These are phyloP conservation scores for Argentina silus DNA, from an alignment of 2,797 vertebrate species.

Conservation along the genomic window DNA sequence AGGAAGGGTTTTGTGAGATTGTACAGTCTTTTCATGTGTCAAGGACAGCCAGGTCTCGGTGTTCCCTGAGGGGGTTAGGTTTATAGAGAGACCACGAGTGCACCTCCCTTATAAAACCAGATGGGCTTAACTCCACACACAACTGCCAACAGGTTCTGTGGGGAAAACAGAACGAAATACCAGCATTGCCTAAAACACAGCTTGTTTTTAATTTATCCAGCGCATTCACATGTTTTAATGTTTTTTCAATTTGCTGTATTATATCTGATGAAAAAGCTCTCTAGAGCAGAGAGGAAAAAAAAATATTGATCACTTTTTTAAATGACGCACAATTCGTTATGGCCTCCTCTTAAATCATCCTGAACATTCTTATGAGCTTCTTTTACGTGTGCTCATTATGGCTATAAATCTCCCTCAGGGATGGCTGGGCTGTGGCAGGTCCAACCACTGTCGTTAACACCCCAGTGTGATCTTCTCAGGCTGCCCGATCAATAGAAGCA, in stretches of 20 bases:
- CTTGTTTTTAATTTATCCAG: not conserved
- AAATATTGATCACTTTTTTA: slow-evolving; percentile 39
- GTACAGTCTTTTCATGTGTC: not conserved
- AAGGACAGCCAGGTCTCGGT: not conserved
- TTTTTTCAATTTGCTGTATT: not conserved
- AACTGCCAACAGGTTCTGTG: not conserved
- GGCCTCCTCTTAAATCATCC: slow-evolving; percentile 37
- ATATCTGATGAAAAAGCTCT: not conserved
- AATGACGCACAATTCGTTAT: slow-evolving; percentile 26
- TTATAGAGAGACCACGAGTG: not conserved
- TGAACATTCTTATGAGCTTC: slow-evolving; percentile 33
- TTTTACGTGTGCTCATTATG: slow-evolving; percentile 50
- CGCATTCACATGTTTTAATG: not conserved
- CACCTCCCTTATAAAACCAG: too few species aligned
- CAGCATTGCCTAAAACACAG: not conserved
- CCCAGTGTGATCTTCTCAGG: slow-evolving; percentile 42
- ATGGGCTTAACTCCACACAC: not conserved
- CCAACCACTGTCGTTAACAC: slow-evolving; percentile 20
- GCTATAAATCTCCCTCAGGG: slow-evolving; percentile 41
- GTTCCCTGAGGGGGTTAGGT: not conserved
- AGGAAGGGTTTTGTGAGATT: not conserved
- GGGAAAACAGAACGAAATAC: not conserved
- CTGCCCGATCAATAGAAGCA: slow-evolving; percentile 62
- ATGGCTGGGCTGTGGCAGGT: slow-evolving; percentile 21
- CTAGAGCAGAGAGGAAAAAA: too few species aligned